A percentile compares a stretch with the other conserved stretches of the same genome.
These are phyloP conservation scores for Agonum fuliginosum DNA, from an alignment of 2,888 invertebrate genomes.

Conservation along the genomic window DNA sequence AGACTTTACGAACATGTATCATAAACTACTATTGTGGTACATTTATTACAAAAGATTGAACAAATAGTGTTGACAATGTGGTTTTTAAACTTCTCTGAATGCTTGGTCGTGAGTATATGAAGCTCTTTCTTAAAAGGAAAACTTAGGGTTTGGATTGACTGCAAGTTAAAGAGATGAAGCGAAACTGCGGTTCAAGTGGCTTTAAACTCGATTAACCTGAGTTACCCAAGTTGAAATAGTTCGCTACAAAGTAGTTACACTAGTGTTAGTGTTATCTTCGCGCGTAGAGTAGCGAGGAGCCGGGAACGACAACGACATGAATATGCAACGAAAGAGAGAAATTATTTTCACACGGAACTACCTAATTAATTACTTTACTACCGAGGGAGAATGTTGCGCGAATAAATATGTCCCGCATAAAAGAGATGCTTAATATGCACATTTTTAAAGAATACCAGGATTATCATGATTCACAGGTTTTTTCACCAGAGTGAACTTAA, in stretches of 20 bases:
- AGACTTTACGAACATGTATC: too few relatives aligned
- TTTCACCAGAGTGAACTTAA: not conserved
- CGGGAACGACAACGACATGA: slow-evolving; percentile 5
- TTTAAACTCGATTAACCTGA: slow-evolving; percentile 17
- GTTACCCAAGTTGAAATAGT: slow-evolving; percentile 9
- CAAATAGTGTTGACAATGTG: too few relatives aligned
- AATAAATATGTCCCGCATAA: not conserved
- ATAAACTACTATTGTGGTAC: too few relatives aligned
- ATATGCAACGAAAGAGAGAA: slow-evolving; percentile 37
- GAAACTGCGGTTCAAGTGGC: not conserved
- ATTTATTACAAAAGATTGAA: too few relatives aligned
- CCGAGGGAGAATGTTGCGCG: slow-evolving; percentile 6
- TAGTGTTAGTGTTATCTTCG: slow-evolving; percentile 15
- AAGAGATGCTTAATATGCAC: not conserved
- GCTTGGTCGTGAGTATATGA: too few relatives aligned
- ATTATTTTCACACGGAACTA: slow-evolving; percentile 31
- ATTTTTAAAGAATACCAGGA: not conserved
- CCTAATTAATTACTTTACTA: slow-evolving; percentile 24
- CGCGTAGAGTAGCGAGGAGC: not conserved
- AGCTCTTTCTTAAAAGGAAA: too few relatives aligned
- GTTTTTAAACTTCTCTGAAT: too few relatives aligned
- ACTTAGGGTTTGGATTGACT: too few relatives aligned
- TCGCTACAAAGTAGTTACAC: slow-evolving; percentile 3
- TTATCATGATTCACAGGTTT: not conserved
- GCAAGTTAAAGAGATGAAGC: not conserved